Conservation (phyloP, 2,888 invertebrate species). For the Coelinius sp. region DNA sequence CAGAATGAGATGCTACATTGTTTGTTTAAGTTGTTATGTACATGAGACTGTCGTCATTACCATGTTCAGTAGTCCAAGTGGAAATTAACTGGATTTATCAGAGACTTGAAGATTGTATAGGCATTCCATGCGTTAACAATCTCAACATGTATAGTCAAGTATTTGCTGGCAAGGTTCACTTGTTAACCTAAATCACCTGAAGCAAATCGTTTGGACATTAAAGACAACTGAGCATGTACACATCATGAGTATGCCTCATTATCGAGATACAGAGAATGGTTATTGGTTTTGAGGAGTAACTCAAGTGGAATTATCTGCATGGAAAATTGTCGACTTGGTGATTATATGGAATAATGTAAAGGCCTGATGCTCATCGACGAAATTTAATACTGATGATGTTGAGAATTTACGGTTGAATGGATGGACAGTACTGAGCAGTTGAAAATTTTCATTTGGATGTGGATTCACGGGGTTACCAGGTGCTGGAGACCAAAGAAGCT, state of each 20-base stretch:
- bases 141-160: not conserved
- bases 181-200: conserved; percentile 28
- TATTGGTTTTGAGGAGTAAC: conserved; percentile 29
- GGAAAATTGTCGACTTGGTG: conserved; percentile 9
- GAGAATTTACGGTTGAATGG: conserved; percentile 24
- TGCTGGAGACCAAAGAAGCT: conserved; percentile 53
- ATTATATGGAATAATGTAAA: not conserved
- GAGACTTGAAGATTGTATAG: conserved; percentile 41
- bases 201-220: conserved; percentile 29
- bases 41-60: not conserved
- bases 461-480: conserved; percentile 47
- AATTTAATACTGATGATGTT: conserved; percentile 35
- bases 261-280: conserved; percentile 37
- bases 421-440: not conserved
- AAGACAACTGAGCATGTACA: conserved; percentile 16
- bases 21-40: not conserved
- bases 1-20: not conserved
- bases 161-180: conserved; percentile 11
- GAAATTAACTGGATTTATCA: not conserved
- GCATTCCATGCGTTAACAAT: conserved; percentile 40
- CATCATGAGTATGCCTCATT: conserved; percentile 24
- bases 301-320: conserved; percentile 33
- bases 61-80: not conserved
- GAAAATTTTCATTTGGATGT: conserved; percentile 5
- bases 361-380: conserved; percentile 27